A percentile compares a stretch with the other conserved stretches of the same genome.
phyloP scores from a whole-genome alignment of 2,113 vertebrate species.

The Seriola aureovittata region DNA sequence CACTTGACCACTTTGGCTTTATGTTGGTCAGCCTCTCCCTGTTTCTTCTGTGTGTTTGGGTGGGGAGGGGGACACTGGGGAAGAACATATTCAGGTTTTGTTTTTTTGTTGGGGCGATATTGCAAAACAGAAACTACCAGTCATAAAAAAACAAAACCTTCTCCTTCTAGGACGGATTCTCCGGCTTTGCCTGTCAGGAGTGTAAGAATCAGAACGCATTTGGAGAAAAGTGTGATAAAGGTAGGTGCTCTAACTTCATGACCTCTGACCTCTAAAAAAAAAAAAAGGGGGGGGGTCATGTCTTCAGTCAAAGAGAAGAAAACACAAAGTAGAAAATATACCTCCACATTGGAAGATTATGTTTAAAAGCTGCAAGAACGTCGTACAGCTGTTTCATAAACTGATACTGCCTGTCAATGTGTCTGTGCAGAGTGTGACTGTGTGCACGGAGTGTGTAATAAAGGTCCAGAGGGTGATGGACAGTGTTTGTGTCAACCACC shows the following conservation, averaged over 20 bases:
- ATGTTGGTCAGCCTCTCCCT: neutral
- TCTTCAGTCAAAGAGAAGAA: neutral
- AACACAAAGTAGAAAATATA: neutral
- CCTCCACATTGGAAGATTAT: neutral
- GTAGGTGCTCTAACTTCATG: slow-evolving; percentile 73
- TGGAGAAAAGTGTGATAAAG: slow-evolving; percentile 89
- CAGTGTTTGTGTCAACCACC: slow-evolving; percentile 92
- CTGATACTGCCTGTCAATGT: neutral
- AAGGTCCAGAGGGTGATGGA: slow-evolving; percentile 86
- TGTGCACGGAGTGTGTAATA: slow-evolving; percentile 87
- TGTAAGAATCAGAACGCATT: slow-evolving; percentile 85
- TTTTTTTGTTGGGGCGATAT: neutral
- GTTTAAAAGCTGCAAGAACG: neutral
- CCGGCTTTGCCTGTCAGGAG: slow-evolving; percentile 90
- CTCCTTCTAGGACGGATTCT: slow-evolving; percentile 86
- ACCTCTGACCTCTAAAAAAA: neutral
- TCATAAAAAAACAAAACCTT: accelerated
- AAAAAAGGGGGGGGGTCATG: too few species aligned
- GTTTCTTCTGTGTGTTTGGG: neutral
- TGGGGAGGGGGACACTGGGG: neutral
- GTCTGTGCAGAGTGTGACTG: slow-evolving; percentile 89
- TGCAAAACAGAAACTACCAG: neutral
- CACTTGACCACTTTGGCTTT: neutral
- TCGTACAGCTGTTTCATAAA: neutral
- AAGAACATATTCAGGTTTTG: neutral